Evolutionary conservation across 2,113 vertebrate genomes (phyloP), one percentile per base, ranked within the genome.

Genomic region (Oncorhynchus keta): DNA sequence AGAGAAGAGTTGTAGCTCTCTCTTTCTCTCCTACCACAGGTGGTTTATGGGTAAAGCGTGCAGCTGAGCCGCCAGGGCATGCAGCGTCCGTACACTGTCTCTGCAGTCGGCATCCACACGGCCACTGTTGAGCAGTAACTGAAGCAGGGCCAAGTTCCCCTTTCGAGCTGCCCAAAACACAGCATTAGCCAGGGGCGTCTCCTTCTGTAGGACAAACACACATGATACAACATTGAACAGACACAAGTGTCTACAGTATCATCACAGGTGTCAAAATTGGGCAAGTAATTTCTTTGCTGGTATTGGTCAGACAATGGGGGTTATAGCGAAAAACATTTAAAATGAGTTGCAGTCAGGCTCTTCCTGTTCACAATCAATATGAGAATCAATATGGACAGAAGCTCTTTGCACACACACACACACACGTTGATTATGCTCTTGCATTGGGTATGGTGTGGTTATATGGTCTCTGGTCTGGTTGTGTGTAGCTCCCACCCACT

Each of bases 41-140:
- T 83, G 80, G 79, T 73, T 83, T 86, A 85, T 82, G n/a, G 84
- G 82, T 61, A 79, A 86, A 84, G 85, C 75, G 80, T 87, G 83
- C 82, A 83, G 81, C 84, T 55, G 82, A 83, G 73, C 26, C 45
- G 83, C 77, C 14, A 49, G 81, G 80, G 81, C 91, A 90, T 89
- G 91, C 91, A 89, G 80, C 26, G 55, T 78, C 78, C 96, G 5
- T 98, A 99, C 98, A 82, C 94, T 95, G 94, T 99, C 98, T 94
- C 95, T 97, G 95, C 98, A 99, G 95, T 99, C 98, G 75, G 96
- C 94, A 32, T 99, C 97, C 86, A 99, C 95, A 9, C 97, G 95
- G 0, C 98, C 98, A 1, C 97, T 99, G 94, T 98, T 97, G 81
- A 99, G 88, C 87, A 99, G 92, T 88, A 99, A 93, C 88, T 97